A percentile compares a stretch with the other conserved stretches of the same genome.
phyloP scores from a whole-genome alignment of 2,797 vertebrate species.

The Rhincodon typus region DNA sequence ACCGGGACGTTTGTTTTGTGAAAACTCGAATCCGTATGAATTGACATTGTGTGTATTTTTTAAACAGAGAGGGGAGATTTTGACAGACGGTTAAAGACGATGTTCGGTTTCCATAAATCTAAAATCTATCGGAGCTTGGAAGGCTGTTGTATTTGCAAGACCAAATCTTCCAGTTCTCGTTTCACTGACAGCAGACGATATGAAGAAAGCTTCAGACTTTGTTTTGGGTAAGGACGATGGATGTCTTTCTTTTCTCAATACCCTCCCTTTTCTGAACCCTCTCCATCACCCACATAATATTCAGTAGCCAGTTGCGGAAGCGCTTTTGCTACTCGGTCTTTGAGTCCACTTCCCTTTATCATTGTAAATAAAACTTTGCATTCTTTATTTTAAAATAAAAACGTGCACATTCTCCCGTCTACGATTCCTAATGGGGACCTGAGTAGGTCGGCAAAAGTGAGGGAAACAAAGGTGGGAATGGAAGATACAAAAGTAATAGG shows the following conservation, averaged over 20 bases:
- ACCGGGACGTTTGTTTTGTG: not conserved
- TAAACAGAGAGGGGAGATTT: not conserved
- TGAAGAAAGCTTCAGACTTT: slow-evolving; percentile 68
- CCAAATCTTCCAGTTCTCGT: slow-evolving; percentile 73
- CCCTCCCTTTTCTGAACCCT: too few relatives aligned
- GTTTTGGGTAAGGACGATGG: slow-evolving; percentile 60
- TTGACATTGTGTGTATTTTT: not conserved
- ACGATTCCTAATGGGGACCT: not conserved
- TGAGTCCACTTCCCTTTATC: not conserved
- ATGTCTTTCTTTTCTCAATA: not conserved
- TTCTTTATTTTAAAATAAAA: not conserved
- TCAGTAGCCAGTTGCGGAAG: not conserved
- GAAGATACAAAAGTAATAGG: too few relatives aligned
- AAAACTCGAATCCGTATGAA: not conserved
- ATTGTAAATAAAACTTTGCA: not conserved
- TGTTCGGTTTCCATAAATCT: slow-evolving; percentile 76
- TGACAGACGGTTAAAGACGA: slow-evolving; percentile 41
- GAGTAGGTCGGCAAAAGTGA: too few relatives aligned
- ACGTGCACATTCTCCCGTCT: not conserved
- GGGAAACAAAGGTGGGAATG: too few relatives aligned
- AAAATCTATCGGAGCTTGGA: slow-evolving; percentile 75
- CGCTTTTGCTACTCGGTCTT: not conserved
- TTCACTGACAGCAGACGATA: slow-evolving; percentile 75
- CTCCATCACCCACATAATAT: not conserved
- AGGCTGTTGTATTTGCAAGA: slow-evolving; percentile 75